Conservation (phyloP, 2,888 invertebrate genomes). For the Anoncus sp. region DNA sequence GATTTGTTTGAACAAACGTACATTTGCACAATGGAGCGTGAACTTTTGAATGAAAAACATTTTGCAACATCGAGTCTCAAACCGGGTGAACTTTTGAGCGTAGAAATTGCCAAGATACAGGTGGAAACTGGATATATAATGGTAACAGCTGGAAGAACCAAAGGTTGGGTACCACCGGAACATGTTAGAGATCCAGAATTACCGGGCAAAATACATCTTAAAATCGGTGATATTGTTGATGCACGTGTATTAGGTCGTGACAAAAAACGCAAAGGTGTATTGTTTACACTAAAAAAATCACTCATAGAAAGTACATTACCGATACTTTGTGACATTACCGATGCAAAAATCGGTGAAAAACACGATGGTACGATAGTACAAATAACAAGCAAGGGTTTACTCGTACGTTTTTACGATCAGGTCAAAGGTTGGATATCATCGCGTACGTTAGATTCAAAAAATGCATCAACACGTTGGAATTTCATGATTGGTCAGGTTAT, state of each 20-base stretch:
- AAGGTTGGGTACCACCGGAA: conserved; percentile 73
- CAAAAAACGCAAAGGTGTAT: conserved; percentile 82
- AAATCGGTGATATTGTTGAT: conserved; percentile 85
- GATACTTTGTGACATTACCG: conserved; percentile 84
- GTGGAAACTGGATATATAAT: conserved; percentile 69
- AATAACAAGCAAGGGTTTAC: conserved; percentile 83
- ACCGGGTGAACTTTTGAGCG: conserved; percentile 74
- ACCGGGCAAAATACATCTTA: conserved; percentile 84
- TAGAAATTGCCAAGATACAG: conserved; percentile 72
- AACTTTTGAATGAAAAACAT: conserved; percentile 85
- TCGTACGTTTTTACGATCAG: conserved; percentile 86
- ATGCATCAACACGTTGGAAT: conserved; percentile 80
- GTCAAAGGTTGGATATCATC: conserved; percentile 84
- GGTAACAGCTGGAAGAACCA: conserved; percentile 71
- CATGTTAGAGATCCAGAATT: conserved; percentile 71
- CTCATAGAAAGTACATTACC: conserved; percentile 85
- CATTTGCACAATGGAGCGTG: conserved; percentile 87
- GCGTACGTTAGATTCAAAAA: conserved; percentile 78
- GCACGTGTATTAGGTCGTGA: conserved; percentile 86
- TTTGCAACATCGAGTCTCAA: conserved; percentile 81
- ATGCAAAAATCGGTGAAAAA: conserved; percentile 84
- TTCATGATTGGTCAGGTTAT: conserved; percentile 87
- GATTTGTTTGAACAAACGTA: conserved; percentile 87
- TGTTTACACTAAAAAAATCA: conserved; percentile 88
- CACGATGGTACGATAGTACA: conserved; percentile 86